phyloP scores from a whole-genome alignment of 2,888 invertebrate genomes.

The Nemotelus pantherinus region DNA sequence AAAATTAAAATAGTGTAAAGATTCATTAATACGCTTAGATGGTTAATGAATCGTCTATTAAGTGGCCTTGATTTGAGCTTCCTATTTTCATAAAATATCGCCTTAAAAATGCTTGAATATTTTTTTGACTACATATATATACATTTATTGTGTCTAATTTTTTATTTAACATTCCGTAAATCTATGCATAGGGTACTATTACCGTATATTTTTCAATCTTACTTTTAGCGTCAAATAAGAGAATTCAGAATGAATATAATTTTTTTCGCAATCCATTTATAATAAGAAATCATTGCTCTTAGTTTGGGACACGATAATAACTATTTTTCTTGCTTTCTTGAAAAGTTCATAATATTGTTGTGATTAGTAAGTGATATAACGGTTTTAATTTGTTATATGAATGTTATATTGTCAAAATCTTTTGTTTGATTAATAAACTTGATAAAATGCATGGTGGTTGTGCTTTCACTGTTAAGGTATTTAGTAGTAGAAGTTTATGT shows the following conservation, averaged over 20 bases:
- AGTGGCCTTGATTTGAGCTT: conserved; percentile 12
- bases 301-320: conserved; percentile 4
- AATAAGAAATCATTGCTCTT: neutral
- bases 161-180: conserved; percentile 36
- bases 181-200: conserved; percentile 5
- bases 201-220: conserved; percentile 9
- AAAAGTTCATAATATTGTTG: conserved; percentile 16
- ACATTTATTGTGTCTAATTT: conserved; percentile 34
- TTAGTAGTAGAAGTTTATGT: neutral
- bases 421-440: conserved; percentile 23
- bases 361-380: conserved; percentile 37
- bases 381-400: conserved; percentile 24
- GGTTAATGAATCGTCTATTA: too few species aligned
- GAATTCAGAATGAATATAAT: neutral
- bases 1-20: neutral
- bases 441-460: conserved; percentile 2
- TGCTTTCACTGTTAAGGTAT: neutral
- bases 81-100: conserved; percentile 3
- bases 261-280: conserved; percentile 2
- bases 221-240: neutral
- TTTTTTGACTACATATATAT: conserved; percentile 33
- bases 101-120: conserved; percentile 12
- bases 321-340: neutral
- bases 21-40: too few species aligned
- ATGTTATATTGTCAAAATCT: conserved; percentile 7